phyloP scores from a whole-genome alignment of 2,797 vertebrate genomes.

The Syngnathus acus region DNA sequence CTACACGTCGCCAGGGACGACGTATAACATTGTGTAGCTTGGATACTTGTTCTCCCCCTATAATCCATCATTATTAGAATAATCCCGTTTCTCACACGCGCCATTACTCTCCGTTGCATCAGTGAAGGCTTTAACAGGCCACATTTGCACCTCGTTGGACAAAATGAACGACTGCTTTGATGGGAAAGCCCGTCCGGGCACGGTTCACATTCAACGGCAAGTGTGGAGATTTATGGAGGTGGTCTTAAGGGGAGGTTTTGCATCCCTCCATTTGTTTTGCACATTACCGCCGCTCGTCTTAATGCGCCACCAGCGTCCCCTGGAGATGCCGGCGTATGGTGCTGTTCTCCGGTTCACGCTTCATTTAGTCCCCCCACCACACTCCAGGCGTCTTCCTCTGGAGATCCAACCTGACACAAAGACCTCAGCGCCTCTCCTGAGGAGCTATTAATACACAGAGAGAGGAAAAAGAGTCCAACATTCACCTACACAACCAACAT shows the following conservation, averaged over 20 bases:
- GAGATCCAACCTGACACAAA: constrained; percentile 69
- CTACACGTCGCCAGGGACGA: constrained; percentile 40
- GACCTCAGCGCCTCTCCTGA: constrained; percentile 66
- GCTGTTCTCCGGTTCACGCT: constrained; percentile 73
- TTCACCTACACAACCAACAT: background rate
- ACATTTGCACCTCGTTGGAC: constrained; percentile 35
- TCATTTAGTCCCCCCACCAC: constrained; percentile 66
- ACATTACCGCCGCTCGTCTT: constrained; percentile 75
- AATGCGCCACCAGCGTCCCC: constrained; percentile 70
- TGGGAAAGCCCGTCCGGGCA: constrained; percentile 30
- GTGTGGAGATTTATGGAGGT: constrained; percentile 73
- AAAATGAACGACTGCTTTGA: constrained; percentile 53
- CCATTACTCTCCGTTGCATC: constrained; percentile 72
- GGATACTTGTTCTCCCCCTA: constrained; percentile 55
- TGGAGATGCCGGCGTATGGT: constrained; percentile 57
- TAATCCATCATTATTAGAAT: constrained; percentile 72
- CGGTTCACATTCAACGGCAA: constrained; percentile 30
- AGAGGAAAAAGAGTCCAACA: background rate
- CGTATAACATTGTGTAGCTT: constrained; percentile 39
- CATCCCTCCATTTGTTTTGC: constrained; percentile 74
- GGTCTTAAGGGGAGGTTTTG: constrained; percentile 62
- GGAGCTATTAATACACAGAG: constrained; percentile 69
- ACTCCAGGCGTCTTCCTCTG: constrained; percentile 50
- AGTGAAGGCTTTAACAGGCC: constrained; percentile 59
- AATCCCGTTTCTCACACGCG: constrained; percentile 62